Base-by-base conservation (phyloP, 1,140 invertebrate genomes). In the Chelonus insularis region DNA sequence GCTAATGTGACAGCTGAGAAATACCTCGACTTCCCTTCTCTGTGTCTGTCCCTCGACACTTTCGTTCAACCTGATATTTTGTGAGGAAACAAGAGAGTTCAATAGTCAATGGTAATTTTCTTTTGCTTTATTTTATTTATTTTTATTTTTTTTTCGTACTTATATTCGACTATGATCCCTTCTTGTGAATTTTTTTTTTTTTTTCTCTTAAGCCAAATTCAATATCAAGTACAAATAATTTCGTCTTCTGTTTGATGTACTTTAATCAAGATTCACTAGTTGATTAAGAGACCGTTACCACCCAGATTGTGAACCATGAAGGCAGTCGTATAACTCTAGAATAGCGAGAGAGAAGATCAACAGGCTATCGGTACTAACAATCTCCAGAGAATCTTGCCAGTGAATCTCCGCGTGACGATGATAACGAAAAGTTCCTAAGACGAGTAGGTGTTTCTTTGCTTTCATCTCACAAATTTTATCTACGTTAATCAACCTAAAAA, bases 1-100 rank as follows among this genome's bases (percentile, higher is more conserved):
- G 65, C 45, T 74, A 72, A 73, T 68, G 69, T 69, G 72, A 73
- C 72, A 74, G 72, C 36, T 48, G 63, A 68, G 68, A 72, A 73
- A 72, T 68, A 72, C 57, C 60, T 45, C 34, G 12, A 4, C 39
- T 48, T 45, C 34, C 5, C 11, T 34, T 58, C 39, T 8, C 39
- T 8, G 32, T 58, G 57, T 37, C 20, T 8, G 9, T 37, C 32
- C 41, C 34, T 20, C 41, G 37, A 14, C 18, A n/a, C 11, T 48
- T 9, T 16, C 25, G 25, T 43, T 16, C 12, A 8, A 43, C 12
- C 1, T 7, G 41, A 43, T 43, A 43, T 43, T 43, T 16, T 43
- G 16, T 43, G 41, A 43, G 41, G 41, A 43, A 43, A 16, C 14
- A 43, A 16, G 16, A 43, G 16, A 16, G 41, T 16, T 43, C 18